These are phyloP conservation scores for Notamacropus eugenii DNA, from an alignment of 2,797 vertebrate species.

Conservation along the genomic window DNA sequence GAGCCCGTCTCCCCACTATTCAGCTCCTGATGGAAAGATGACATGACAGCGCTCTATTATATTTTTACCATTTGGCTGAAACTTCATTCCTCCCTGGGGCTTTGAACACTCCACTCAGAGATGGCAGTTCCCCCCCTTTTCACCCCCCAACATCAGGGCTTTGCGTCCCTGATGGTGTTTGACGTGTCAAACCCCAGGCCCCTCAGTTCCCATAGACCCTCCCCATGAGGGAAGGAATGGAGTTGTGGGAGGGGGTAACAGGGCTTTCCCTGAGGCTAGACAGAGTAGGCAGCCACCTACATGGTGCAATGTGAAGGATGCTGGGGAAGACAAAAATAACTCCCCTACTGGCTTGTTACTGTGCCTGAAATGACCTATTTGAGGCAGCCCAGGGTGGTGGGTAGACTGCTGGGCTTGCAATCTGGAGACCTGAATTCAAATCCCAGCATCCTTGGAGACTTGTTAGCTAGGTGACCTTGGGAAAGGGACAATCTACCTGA, in stretches of 20 bases:
- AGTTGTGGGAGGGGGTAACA: background rate
- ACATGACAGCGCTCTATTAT: background rate
- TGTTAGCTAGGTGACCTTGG: background rate
- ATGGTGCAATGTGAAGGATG: background rate
- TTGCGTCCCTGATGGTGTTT: background rate
- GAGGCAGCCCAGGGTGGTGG: background rate
- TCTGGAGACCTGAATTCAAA: background rate
- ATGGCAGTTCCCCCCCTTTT: background rate
- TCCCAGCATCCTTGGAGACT: background rate
- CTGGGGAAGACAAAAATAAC: background rate
- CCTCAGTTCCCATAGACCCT: background rate
- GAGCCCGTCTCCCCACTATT: background rate
- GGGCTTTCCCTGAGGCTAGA: slow-evolving; percentile 4
- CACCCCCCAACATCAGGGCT: background rate
- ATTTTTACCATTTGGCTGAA: slow-evolving; percentile 1
- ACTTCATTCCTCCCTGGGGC: background rate
- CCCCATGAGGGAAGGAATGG: background rate
- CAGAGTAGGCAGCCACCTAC: background rate
- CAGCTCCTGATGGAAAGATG: background rate
- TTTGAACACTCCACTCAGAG: background rate
- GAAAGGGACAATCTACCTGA: background rate
- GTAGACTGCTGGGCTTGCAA: background rate
- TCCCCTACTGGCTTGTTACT: background rate
- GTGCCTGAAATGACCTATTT: background rate
- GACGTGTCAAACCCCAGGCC: background rate